Percentiles rank a stretch among this genome's conserved stretches.
Evolutionary conservation across 2,888 invertebrate species (phyloP).

Genomic region (Teinopalpus imperialis): DNA sequence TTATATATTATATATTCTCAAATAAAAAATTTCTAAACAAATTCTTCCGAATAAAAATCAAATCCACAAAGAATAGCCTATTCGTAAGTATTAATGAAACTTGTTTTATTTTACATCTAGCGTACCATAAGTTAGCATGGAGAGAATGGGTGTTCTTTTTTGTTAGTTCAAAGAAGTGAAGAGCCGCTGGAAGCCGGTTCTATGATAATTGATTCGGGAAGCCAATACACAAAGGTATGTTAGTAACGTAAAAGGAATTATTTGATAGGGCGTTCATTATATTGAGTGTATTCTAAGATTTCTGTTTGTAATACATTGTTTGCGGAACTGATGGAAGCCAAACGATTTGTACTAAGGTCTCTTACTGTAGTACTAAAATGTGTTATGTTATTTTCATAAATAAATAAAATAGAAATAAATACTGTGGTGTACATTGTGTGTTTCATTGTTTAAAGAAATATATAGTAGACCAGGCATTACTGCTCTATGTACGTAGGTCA

Average conservation of each 20-base stretch:
- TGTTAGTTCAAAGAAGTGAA: constrained; percentile 13
- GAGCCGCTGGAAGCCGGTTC: constrained; percentile 11
- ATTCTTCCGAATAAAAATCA: too few species aligned
- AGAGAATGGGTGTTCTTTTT: constrained; percentile 8
- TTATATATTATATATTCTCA: too few species aligned
- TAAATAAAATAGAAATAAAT: too few species aligned
- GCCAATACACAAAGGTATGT: constrained; percentile 1
- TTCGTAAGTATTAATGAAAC: too few species aligned
- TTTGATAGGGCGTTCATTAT: background rate
- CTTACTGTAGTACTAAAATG: too few species aligned
- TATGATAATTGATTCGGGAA: constrained; percentile 16
- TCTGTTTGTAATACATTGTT: constrained; percentile 11
- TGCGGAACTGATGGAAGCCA: constrained; percentile 1
- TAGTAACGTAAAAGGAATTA: constrained; percentile 4
- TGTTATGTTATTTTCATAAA: too few species aligned
- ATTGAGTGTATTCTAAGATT: constrained; percentile 4
- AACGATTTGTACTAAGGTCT: background rate
- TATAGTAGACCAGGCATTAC: too few species aligned
- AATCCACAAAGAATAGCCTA: too few species aligned
- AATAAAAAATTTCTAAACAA: too few species aligned
- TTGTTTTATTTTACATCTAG: constrained; percentile 1
- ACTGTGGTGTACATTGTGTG: too few species aligned
- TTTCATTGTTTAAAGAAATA: too few species aligned
- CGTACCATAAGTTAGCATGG: constrained; percentile 4
- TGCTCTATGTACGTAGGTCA: too few species aligned